phyloP scores from a whole-genome alignment of 1,140 invertebrate genomes.

The Bombus difficillimus region DNA sequence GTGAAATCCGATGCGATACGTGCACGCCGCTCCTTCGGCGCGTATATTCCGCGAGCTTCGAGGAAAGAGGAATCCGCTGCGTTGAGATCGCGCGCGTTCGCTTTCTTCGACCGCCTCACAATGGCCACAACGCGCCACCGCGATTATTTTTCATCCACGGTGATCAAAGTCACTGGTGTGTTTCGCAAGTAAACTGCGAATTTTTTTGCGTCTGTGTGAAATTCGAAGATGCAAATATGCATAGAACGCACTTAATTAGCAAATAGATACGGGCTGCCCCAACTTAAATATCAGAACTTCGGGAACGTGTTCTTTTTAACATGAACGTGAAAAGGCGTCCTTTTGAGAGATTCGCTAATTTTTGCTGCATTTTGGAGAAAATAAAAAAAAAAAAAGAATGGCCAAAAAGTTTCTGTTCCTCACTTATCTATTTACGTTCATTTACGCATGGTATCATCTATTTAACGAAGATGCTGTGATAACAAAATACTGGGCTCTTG shows the following conservation, averaged over 20 bases:
- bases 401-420: too few relatives aligned
- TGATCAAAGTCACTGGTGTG: conserved; percentile 7
- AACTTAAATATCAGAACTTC: too few relatives aligned
- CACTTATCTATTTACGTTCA: too few relatives aligned
- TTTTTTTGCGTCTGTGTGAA: not conserved
- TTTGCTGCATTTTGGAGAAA: too few relatives aligned
- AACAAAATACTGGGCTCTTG: too few relatives aligned
- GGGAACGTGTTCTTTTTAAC: too few relatives aligned
- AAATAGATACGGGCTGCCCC: too few relatives aligned
- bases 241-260: not conserved
- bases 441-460: too few relatives aligned
- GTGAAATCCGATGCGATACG: conserved; percentile 79
- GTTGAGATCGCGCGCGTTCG: conserved; percentile 31
- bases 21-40: conserved; percentile 30
- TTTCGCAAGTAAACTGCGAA: not conserved
- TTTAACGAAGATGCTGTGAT: too few relatives aligned
- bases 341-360: too few relatives aligned
- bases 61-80: conserved; percentile 50
- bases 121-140: not conserved
- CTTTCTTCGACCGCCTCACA: conserved; percentile 51
- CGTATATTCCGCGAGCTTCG: conserved; percentile 41
- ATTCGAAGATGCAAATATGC: not conserved
- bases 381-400: too few relatives aligned
- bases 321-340: too few relatives aligned
- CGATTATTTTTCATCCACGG: conserved; percentile 15